Evolutionary conservation across 2,888 invertebrate genomes (phyloP), one percentile per base, ranked within the genome.

Genomic region (Abscondita cerata): DNA sequence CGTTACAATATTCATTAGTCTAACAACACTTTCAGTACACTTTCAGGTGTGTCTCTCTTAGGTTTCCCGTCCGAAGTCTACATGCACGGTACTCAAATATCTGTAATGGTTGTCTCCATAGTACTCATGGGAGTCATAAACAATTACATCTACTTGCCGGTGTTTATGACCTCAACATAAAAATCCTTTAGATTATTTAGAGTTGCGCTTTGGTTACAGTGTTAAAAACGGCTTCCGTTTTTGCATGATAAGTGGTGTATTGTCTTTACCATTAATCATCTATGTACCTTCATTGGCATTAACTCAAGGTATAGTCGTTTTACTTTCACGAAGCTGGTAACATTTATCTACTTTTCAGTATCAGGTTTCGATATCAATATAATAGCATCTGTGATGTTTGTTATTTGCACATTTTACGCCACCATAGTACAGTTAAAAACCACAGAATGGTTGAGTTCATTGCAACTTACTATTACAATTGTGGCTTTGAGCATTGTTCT

Each of bases 21-120:
- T 36, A 41, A 41, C 12, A n/a, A 15, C 18, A 20, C 18, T 78
- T 81, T 52, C 77, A 91, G 91, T 72, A 89, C 90, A 66, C 80
- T 91, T 70, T 91, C 91, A 2, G 91, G 91, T 38, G 87, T 92
- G 40, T 90, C 90, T 0, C 79, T 92, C 5, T 82, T 92, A 5
- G 91, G 89, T 0, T 85, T 89, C 4, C 91, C 92, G 0, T 86
- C 90, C 0, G 92, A 92, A 75, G 86, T 91, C 65, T 92, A 92
- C 74, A 81, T 86, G 20, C 86, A 86, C 73, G 92, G 92, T 1
- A 87, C 87, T 0, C 86, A 87, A 66, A 91, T 89, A 72, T 79
- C 81, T 59, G 75, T 81, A 13, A 77, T 80, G 33, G 70, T 76
- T 19, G 63, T 85, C 4, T 79, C 82, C 2, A 79, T 84, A 8